These are phyloP conservation scores for Potamarius usumacintae DNA, from an alignment of 2,113 vertebrate species.

Conservation along the genomic window DNA sequence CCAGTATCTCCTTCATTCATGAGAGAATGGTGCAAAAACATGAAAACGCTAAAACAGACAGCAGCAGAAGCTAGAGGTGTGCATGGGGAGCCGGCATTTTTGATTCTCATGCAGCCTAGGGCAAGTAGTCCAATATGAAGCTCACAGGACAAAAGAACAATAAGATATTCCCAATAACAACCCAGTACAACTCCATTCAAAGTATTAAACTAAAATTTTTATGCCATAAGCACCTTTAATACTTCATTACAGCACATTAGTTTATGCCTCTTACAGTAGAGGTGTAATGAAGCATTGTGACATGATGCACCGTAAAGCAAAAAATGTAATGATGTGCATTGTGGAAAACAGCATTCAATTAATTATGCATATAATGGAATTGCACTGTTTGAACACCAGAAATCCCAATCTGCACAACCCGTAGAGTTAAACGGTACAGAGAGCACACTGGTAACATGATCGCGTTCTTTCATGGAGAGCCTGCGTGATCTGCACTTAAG, in stretches of 20 bases:
- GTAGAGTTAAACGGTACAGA: too few relatives aligned
- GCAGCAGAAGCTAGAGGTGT: neutral
- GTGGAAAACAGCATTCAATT: neutral
- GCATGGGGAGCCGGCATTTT: neutral
- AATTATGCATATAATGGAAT: neutral
- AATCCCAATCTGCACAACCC: neutral
- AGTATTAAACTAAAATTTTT: neutral
- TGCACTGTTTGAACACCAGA: neutral
- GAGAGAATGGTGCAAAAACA: neutral
- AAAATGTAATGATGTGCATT: neutral
- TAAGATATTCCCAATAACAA: neutral
- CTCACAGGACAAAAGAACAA: neutral
- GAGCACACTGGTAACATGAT: neutral
- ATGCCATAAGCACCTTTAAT: neutral
- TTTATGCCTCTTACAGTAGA: neutral
- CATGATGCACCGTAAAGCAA: neutral
- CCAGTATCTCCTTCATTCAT: neutral
- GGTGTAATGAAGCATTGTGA: neutral
- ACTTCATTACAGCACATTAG: neutral
- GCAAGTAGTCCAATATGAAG: neutral
- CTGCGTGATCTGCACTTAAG: neutral
- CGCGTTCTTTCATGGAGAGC: neutral
- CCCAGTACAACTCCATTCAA: neutral
- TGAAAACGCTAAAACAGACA: neutral
- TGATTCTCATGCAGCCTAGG: neutral